Evolutionary conservation across 2,888 invertebrate genomes (phyloP), one percentile per base, ranked within the genome.

Genomic region (Caenorhabditis becei): DNA sequence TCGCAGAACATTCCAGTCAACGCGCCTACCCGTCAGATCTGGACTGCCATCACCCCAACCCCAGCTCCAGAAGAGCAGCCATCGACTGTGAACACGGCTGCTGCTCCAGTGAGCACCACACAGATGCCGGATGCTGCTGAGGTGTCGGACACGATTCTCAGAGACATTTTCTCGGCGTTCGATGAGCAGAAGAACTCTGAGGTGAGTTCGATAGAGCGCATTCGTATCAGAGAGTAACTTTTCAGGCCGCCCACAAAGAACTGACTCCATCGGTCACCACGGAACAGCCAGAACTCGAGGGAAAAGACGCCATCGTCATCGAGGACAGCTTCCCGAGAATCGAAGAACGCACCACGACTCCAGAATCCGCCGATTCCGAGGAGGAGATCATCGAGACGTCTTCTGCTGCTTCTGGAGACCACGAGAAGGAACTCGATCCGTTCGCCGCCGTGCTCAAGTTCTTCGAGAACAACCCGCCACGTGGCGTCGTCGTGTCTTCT

Each of bases 101-200:
- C 44, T 5, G 53, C 56, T 8, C 54, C 65, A 2, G 14, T 26
- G n/a, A 65, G 24, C 37, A 59, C 59, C 11, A 56, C 71, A 10
- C 53, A 65, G 23, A 56, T 51, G 16, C 75, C 71, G 11, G 74
- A 67, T 16, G 82, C 71, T n/a, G 77, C 69, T 23, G 83, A 83
- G 18, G 67, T 77, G 3, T 79, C 80, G 18, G 84, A 84, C 28
- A 81, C 80, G 18, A 77, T 84, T 24, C 56, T 84, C 16, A 67
- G 81, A 37, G 84, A 84, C 72, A 84, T 84, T 54, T 84, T 84
- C 83, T 81, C 82, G 24, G 84, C 84, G 41, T 72, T 84, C 61
- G 84, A 82, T 56, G 81, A 81, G 58, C 81, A 81, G 67, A 81
- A 81, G 62, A 81, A 77, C 47, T 70, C 70, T 5, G 77, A 81